phyloP scores from a whole-genome alignment of 1,140 invertebrate species.

The Caenorhabditis briggsae region DNA sequence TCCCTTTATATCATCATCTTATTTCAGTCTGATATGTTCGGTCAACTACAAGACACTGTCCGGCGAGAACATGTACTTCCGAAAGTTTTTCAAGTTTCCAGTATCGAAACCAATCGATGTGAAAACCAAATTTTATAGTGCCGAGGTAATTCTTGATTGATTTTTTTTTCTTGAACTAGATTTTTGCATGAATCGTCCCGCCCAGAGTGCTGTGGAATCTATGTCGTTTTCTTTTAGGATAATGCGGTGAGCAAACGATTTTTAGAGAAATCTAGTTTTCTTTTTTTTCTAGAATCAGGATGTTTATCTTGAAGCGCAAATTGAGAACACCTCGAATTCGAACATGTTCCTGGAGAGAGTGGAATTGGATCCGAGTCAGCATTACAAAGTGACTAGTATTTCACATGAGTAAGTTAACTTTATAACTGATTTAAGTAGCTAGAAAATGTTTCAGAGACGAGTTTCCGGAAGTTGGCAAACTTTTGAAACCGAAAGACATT shows the following conservation, averaged over 20 bases:
- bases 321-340: slow-evolving; percentile 91
- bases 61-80: slow-evolving; percentile 83
- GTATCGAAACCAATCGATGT: slow-evolving; percentile 97
- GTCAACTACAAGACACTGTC: slow-evolving; percentile 87
- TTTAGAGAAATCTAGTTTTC: background rate
- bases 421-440: background rate
- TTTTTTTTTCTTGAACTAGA: background rate
- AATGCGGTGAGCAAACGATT: slow-evolving; percentile 29
- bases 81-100: slow-evolving; percentile 98
- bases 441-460: slow-evolving; percentile 38
- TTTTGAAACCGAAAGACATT: slow-evolving; percentile 81
- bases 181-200: slow-evolving; percentile 53
- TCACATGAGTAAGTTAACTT: background rate
- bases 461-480: background rate
- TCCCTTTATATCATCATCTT: slow-evolving; percentile 12
- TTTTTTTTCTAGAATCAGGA: slow-evolving; percentile 85
- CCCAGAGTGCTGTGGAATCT: slow-evolving; percentile 64
- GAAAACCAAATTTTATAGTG: slow-evolving; percentile 97
- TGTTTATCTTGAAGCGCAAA: slow-evolving; percentile 95
- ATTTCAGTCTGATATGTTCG: slow-evolving; percentile 90
- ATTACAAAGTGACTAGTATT: slow-evolving; percentile 45
- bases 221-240: slow-evolving; percentile 58
- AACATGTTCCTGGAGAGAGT: slow-evolving; percentile 93
- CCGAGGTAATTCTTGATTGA: slow-evolving; percentile 82
- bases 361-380: slow-evolving; percentile 84